These are phyloP conservation scores for Tetranychus urticae DNA, from an alignment of 1,140 invertebrate species.

Conservation along the genomic window DNA sequence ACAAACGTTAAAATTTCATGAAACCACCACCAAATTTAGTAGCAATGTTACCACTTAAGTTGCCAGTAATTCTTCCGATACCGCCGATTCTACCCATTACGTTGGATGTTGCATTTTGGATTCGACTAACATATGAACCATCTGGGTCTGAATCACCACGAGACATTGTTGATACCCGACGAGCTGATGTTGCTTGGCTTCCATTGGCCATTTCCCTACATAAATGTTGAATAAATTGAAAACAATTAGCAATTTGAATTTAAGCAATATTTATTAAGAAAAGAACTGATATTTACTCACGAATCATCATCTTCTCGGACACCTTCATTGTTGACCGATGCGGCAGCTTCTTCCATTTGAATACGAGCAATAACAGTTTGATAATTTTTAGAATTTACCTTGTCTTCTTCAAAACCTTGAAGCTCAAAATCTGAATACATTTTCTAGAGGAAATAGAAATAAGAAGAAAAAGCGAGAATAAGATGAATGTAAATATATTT, in stretches of 20 bases:
- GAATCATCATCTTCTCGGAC: slow-evolving; percentile 4
- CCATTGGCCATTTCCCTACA: not conserved
- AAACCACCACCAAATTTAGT: slow-evolving; percentile 29
- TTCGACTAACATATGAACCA: slow-evolving; percentile 26
- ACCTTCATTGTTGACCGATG: slow-evolving; percentile 17
- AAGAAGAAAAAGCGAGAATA: not conserved
- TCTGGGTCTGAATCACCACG: not conserved
- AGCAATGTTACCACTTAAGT: slow-evolving; percentile 31
- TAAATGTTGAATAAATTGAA: not conserved
- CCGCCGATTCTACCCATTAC: slow-evolving; percentile 50
- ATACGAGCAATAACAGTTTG: slow-evolving; percentile 73
- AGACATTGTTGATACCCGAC: not conserved
- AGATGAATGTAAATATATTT: not conserved
- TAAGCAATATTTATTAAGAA: no score
- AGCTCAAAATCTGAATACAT: slow-evolving; percentile 95
- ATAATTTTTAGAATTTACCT: slow-evolving; percentile 89
- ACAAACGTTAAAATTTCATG: slow-evolving; percentile 11
- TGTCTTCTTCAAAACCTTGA: slow-evolving; percentile 92
- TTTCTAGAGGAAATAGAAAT: slow-evolving; percentile 42
- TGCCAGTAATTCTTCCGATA: slow-evolving; percentile 21
- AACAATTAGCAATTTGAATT: not conserved
- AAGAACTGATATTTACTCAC: not conserved
- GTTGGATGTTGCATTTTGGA: slow-evolving; percentile 43
- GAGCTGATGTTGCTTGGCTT: not conserved
- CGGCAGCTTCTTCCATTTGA: slow-evolving; percentile 87